Evolutionary conservation across 2,113 vertebrate genomes (phyloP).

Genomic region (Vidua macroura): DNA sequence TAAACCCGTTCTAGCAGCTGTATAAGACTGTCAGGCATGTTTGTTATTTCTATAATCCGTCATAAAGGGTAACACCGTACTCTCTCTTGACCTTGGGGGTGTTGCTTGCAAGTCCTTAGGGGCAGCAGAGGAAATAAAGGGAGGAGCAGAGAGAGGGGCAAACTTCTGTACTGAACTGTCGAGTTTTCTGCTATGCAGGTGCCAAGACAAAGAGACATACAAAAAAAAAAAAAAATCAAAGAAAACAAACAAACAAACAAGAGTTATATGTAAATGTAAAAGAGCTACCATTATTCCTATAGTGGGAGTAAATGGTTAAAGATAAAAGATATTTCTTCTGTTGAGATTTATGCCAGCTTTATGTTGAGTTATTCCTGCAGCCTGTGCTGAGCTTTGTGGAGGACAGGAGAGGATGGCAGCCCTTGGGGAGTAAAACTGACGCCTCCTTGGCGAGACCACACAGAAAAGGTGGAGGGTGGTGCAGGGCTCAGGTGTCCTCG

Average conservation of each 20-base stretch:
- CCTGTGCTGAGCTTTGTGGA: not conserved
- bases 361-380: slow-evolving; percentile 56
- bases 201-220: slow-evolving; percentile 68
- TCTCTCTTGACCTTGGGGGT: slow-evolving; percentile 63
- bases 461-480: not conserved
- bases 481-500: not conserved
- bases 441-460: not conserved
- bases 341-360: slow-evolving; percentile 68
- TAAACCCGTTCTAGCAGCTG: slow-evolving; percentile 70
- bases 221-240: not conserved
- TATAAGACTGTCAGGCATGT: slow-evolving; percentile 86
- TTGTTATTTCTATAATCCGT: slow-evolving; percentile 87
- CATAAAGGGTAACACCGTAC: slow-evolving; percentile 80
- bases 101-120: slow-evolving; percentile 62
- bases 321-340: slow-evolving; percentile 82
- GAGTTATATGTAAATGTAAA: slow-evolving; percentile 77
- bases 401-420: not conserved
- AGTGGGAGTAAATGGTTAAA: slow-evolving; percentile 77
- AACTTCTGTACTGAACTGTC: slow-evolving; percentile 63
- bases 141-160: slow-evolving; percentile 35
- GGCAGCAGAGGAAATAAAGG: slow-evolving; percentile 27
- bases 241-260: slow-evolving; percentile 41
- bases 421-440: not conserved
- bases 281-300: slow-evolving; percentile 79
- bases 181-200: slow-evolving; percentile 83